Base-by-base conservation (phyloP, 2,888 invertebrate species). In the Helleia helle region DNA sequence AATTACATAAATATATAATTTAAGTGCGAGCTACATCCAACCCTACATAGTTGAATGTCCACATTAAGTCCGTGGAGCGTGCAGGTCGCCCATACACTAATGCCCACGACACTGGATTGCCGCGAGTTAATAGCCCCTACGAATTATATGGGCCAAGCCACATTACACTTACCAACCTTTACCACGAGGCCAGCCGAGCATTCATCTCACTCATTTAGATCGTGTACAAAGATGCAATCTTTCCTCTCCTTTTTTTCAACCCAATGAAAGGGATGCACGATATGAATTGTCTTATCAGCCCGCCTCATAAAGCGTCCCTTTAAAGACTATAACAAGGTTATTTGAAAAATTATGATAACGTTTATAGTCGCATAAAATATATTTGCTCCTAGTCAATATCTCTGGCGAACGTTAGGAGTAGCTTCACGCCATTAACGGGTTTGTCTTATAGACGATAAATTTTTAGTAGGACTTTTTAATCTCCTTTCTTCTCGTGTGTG, bases 91-190 rank as follows among this genome's bases (percentile, higher is more conserved):
- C 47, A 24, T 44, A 41, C 51, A 41, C 38, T 47, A 48, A 51
- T 47, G 49, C 46, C 34, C 43, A 43, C 44, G 46, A 44, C 44
- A 51, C 48, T 44, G 34, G 44, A 48, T 22, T 47, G 49, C 44
- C 44, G 46, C 44, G 42, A 49, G 47, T 51, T 49, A 51, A 49
- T 49, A 44, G 44, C 42, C 44, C 40, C 34, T 42, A 44, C 41
- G 43, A 46, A 42, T 44, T 48, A 44, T 40, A 48, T 47, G 42
- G 41, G 26, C 40, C 42, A 30, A 14, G 38, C 34, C 38, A 48
- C 40, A 43, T 13, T 24, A 18, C 28, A 22, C 15, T 17, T 42
- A 27, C 34, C 27, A 27, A n/a, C n/a, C n/a, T n/a, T n/a, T n/a
- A n/a, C n/a, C n/a, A n/a, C n/a, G n/a, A n/a, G n/a, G n/a, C n/a